A percentile compares a stretch with the other conserved stretches of the same genome.
These are phyloP conservation scores for Pedicia rivosa DNA, from an alignment of 2,888 invertebrate species.

Conservation along the genomic window DNA sequence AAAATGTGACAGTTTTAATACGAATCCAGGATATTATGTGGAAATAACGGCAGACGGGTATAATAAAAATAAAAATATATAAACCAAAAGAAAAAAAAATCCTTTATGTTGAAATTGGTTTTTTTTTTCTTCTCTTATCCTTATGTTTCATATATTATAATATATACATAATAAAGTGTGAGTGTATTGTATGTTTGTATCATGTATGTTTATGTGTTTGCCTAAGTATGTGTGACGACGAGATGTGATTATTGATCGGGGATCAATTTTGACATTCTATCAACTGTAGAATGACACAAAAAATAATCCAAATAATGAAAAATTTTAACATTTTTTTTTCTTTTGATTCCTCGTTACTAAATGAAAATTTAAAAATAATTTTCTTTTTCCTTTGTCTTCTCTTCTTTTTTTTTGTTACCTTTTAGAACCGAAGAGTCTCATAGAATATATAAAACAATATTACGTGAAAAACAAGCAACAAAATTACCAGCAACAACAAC, in stretches of 20 bases:
- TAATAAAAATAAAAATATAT: constrained; percentile 1
- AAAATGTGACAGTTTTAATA: constrained; percentile 18
- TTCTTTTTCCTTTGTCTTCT: too few relatives aligned
- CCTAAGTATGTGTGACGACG: constrained; percentile 1
- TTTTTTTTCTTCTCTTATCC: too few relatives aligned
- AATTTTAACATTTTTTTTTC: too few relatives aligned
- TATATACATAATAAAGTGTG: too few relatives aligned
- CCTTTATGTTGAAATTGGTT: constrained; percentile 4
- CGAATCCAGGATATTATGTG: constrained; percentile 17
- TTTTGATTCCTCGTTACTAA: too few relatives aligned
- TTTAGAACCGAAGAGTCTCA: constrained; percentile 1
- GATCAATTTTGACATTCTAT: constrained; percentile 2
- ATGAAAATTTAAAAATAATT: too few relatives aligned
- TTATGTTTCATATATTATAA: too few relatives aligned
- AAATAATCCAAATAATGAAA: too few relatives aligned
- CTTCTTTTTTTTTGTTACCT: too few relatives aligned
- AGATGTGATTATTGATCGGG: constrained; percentile 2
- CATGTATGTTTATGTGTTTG: too few relatives aligned
- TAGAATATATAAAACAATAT: constrained; percentile 26
- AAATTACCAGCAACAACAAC: constrained; percentile 6
- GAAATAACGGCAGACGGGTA: constrained; percentile 18
- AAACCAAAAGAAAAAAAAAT: constrained; percentile 2
- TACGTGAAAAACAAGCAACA: constrained; percentile 18
- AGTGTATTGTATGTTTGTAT: too few relatives aligned
- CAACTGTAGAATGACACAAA: too few relatives aligned